phyloP scores from a whole-genome alignment of 1,140 invertebrate genomes.

The Bombus sibiricus region DNA sequence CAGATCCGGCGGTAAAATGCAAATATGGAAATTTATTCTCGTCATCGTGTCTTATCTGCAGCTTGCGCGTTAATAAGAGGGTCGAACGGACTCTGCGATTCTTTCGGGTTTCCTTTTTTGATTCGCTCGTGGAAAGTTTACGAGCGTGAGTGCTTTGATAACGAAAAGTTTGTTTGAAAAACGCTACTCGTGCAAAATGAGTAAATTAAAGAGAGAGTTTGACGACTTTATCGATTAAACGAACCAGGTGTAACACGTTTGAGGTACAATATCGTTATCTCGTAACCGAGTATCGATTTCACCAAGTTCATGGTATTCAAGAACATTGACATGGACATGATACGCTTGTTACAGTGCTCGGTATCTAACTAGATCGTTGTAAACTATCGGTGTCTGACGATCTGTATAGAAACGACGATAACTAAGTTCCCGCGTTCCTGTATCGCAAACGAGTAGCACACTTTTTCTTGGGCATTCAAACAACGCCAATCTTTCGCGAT shows the following conservation, averaged over 20 bases:
- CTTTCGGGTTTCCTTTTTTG: not conserved
- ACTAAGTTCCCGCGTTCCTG: not conserved
- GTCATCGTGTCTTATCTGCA: conserved; percentile 13
- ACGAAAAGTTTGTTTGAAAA: too few species aligned
- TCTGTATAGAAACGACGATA: not conserved
- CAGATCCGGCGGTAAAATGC: conserved; percentile 8
- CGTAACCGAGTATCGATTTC: not conserved
- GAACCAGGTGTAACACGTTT: not conserved
- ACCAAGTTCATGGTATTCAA: not conserved
- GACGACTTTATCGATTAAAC: not conserved
- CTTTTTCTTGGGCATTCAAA: accelerated
- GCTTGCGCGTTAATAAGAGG: not conserved
- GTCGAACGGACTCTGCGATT: not conserved
- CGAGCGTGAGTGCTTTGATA: too few species aligned
- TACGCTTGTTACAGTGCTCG: not conserved
- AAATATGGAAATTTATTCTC: conserved; percentile 58
- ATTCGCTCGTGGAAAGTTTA: not conserved
- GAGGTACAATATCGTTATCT: not conserved
- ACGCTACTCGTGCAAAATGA: too few species aligned
- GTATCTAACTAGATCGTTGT: not conserved
- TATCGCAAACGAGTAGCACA: too few species aligned
- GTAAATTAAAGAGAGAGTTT: not conserved
- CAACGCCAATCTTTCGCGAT: not conserved
- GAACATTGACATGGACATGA: not conserved
- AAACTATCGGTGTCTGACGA: not conserved